Base-by-base conservation (phyloP, 2,888 invertebrate genomes). In the Drosophila gaucha region DNA sequence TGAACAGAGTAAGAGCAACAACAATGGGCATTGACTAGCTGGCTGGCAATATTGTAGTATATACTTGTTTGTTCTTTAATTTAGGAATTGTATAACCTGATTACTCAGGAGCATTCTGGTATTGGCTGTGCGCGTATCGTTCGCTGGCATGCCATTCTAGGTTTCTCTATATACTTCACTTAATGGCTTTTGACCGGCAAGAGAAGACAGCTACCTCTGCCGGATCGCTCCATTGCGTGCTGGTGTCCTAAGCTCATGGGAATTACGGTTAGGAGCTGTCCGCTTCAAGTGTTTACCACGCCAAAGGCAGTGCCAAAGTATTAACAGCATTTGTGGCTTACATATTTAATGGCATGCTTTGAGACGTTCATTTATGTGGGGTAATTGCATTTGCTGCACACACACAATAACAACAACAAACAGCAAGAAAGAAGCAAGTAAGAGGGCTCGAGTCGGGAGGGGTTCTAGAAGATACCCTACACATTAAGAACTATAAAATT, bases 31-130 rank as follows among this genome's bases (percentile, higher is more conserved):
- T 31, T 51, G 20, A 18, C n/a, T 38, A 8, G 38, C 41, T 28
- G 12, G 10, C 43, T 74, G 41, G 55, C 55, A 41, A 36, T 65
- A 56, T 35, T 56, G 6, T 51, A 36, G 46, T 56, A 35, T 65
- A 59, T 51, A 51, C 50, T 60, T 74, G 67, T 72, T 84, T 84
- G 51, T 63, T 55, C 66, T 79, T 80, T 77, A 67, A 80, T 86
- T 82, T 84, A 22, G 62, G 86, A 86, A 82, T 86, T 80, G 69
- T 77, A 65, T 74, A 80, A 80, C 74, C 80, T 58, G 84, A 66
- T 77, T 80, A 67, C 77, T 74, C 62, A 52, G 67, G 67, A 73
- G 79, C 56, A 66, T 64, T 49, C 26, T 14, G 44, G 5, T 24
- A 14, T 18, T 14, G 44, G 10, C 47, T 14, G 33, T 18, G 43